Evolutionary conservation across 2,888 invertebrate genomes (phyloP).

Genomic region (Pristionchus japonicus): DNA sequence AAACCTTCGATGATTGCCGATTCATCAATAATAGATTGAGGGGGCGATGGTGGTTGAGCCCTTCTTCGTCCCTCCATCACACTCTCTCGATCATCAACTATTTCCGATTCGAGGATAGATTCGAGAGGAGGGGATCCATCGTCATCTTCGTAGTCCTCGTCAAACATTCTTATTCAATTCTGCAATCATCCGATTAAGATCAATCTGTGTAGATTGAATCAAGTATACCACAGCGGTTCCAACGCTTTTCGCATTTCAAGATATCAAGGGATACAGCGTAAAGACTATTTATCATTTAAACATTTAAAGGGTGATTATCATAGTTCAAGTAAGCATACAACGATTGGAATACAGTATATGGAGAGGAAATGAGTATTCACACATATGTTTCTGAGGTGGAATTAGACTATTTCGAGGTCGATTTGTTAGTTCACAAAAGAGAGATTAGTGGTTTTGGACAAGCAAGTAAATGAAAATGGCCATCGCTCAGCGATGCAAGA

Average conservation of each 20-base stretch:
- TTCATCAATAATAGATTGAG: neutral
- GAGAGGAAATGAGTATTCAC: neutral
- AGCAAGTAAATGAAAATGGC: neutral
- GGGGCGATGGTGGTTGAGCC: neutral
- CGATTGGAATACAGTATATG: neutral
- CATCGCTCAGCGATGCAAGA: neutral
- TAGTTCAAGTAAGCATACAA: neutral
- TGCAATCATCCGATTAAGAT: neutral
- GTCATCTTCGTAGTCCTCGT: neutral
- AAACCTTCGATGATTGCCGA: neutral
- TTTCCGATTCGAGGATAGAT: neutral
- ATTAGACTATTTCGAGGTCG: neutral
- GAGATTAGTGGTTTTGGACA: neutral
- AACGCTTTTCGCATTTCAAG: neutral
- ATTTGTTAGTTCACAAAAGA: neutral
- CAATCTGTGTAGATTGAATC: neutral
- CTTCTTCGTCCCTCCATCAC: neutral
- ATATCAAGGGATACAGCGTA: neutral
- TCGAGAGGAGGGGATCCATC: neutral
- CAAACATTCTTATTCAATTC: slow-evolving; percentile 5
- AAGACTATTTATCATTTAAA: neutral
- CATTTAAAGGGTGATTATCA: no score
- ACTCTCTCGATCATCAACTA: neutral
- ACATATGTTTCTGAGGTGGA: neutral
- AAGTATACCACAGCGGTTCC: neutral